phyloP scores from a whole-genome alignment of 2,797 vertebrate species.

The Basileuterus tristriatus region DNA sequence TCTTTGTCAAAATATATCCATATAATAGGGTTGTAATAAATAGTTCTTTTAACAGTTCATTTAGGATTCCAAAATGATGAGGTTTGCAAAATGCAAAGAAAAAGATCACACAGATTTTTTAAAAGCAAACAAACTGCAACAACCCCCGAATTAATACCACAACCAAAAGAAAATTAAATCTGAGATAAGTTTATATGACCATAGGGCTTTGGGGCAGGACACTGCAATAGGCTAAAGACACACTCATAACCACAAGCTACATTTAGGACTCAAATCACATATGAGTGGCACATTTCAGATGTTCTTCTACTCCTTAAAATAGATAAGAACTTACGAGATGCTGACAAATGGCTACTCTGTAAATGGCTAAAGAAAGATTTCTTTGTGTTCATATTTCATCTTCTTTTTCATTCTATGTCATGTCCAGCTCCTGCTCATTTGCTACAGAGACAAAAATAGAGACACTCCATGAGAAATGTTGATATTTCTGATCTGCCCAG shows the following conservation, averaged over 20 bases:
- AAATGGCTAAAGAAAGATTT: slow-evolving; percentile 22
- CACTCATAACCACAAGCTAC: background rate
- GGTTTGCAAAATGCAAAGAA: slow-evolving; percentile 42
- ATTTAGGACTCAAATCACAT: slow-evolving; percentile 24
- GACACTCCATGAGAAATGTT: slow-evolving; percentile 1
- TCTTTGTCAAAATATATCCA: slow-evolving; percentile 30
- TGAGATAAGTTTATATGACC: background rate
- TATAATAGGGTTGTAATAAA: slow-evolving; percentile 36
- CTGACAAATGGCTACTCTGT: background rate
- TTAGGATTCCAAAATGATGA: slow-evolving; percentile 44
- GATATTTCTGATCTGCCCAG: slow-evolving; percentile 36
- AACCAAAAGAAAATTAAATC: slow-evolving; percentile 16
- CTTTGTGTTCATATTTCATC: background rate
- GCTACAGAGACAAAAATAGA: slow-evolving; percentile 49
- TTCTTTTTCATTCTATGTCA: slow-evolving; percentile 30
- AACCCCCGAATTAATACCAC: background rate
- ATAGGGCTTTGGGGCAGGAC: slow-evolving; percentile 5
- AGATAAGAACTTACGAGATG: background rate
- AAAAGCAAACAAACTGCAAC: slow-evolving; percentile 13
- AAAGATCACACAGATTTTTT: slow-evolving; percentile 12
- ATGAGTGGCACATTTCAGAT: slow-evolving; percentile 33
- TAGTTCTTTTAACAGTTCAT: slow-evolving; percentile 48
- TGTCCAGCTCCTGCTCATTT: slow-evolving; percentile 18
- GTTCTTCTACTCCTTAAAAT: slow-evolving; percentile 29
- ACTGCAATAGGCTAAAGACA: background rate